Percentiles rank a stretch among this genome's conserved stretches.
phyloP scores from a whole-genome alignment of 2,797 vertebrate genomes.

The Myotis vivesi region DNA sequence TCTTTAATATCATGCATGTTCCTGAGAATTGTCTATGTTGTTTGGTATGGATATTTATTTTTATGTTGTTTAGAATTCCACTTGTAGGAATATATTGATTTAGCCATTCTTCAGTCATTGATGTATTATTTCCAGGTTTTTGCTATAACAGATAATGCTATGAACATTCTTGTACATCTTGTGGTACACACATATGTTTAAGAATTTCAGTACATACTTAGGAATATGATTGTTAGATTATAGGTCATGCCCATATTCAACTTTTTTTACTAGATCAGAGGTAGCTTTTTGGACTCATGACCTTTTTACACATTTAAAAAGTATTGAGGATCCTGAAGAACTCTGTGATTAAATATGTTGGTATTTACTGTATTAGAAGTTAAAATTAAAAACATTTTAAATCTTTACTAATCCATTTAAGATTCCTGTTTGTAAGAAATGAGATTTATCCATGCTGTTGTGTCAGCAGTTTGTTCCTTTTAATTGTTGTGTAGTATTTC shows the following conservation, averaged over 20 bases:
- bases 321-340: neutral
- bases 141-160: neutral
- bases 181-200: neutral
- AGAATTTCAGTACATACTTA: neutral
- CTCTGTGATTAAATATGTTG: neutral
- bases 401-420: neutral
- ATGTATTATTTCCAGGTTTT: neutral
- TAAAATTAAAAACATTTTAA: slow-evolving; percentile 14
- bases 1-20: neutral
- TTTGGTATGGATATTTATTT: neutral
- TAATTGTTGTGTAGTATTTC: neutral
- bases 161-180: neutral
- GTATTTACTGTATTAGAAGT: neutral
- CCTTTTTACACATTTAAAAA: neutral
- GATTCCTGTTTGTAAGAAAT: neutral
- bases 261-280: neutral
- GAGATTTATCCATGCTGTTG: neutral
- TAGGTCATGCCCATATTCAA: neutral
- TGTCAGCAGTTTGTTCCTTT: neutral
- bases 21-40: neutral
- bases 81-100: neutral
- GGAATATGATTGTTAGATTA: neutral
- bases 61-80: slow-evolving; percentile 22
- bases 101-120: neutral
- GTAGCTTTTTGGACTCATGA: neutral